Evolutionary conservation across 2,797 vertebrate species (phyloP), one percentile per base, ranked within the genome.

Genomic region (Chelidonichthys spinosus): DNA sequence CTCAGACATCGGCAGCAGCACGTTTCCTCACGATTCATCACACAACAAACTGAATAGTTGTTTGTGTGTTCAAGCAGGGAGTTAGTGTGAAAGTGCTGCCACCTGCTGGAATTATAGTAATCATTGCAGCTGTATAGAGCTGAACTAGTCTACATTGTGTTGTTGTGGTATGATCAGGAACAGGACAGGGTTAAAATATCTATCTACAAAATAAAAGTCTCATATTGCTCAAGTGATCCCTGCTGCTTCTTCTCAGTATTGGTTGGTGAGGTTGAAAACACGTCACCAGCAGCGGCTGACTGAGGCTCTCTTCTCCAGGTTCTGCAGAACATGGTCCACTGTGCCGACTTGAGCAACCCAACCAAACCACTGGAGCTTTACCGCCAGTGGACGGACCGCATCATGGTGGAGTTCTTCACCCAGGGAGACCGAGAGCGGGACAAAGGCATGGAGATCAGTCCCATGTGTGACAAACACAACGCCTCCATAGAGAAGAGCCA

Each of bases 241-340:
- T 2, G 11, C 11, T 35, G 35, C n/a, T 44, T 17, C 36, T 59
- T 40, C 3, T 1, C 14, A 44, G 42, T 35, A 25, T 39, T 42
- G 67, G 25, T 50, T 43, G 69, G 6, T 37, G 8, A 61, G 40
- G 32, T 53, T 36, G n/a, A 68, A 54, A 54, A 61, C 5, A 25
- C 14, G 18, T 47, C 43, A 7, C 10, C 47, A 36, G 6, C 35
- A 17, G 33, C 11, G n/a, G 43, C 61, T 72, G 7, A 77, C 47
- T 56, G 18, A 0, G 1, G 0, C 1, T 50, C 2, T 72, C 35
- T 75, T 15, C 60, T 76, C 10, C 83, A 98, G 97, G 97, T 98
- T 72, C 92, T 98, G 58, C 97, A 98, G 93, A 98, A 96, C 84
- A 97, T 98, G 94, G 95, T 98, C 59, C 97, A 98, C 86, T 98